phyloP scores from a whole-genome alignment of 2,797 vertebrate genomes.

The Serranus cabrilla region DNA sequence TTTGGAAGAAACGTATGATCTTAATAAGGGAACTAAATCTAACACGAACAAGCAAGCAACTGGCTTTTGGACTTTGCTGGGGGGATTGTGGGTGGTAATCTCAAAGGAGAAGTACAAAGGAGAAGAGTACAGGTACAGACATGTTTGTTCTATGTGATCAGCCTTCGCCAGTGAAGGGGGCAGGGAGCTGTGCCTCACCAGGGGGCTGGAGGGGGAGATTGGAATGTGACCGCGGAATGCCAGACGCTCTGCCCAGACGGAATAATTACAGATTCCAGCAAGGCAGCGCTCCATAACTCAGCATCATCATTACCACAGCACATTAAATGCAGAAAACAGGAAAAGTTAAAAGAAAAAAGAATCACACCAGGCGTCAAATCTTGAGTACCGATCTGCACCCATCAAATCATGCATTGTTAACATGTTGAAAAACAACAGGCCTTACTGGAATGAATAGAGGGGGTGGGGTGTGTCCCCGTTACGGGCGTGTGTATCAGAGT shows the following conservation, averaged over 20 bases:
- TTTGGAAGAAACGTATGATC: neutral
- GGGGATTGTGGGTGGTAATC: conserved; percentile 20
- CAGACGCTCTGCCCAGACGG: conserved; percentile 86
- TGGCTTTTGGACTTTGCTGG: neutral
- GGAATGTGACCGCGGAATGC: conserved; percentile 89
- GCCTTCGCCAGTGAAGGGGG: conserved; percentile 64
- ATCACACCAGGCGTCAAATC: neutral
- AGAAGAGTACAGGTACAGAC: conserved; percentile 75
- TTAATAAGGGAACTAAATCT: conserved; percentile 12
- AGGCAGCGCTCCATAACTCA: conserved; percentile 71
- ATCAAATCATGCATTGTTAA: neutral
- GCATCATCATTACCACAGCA: conserved; percentile 79
- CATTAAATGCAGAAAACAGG: conserved; percentile 53
- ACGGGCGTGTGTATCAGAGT: conserved; percentile 39
- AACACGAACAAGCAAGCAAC: conserved; percentile 6
- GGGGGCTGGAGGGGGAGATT: conserved; percentile 73
- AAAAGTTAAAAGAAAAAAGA: conserved; percentile 13
- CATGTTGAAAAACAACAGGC: conserved; percentile 36
- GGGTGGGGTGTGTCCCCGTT: conserved; percentile 47
- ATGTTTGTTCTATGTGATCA: conserved; percentile 76
- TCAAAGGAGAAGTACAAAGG: conserved; percentile 45
- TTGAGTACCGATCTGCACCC: neutral
- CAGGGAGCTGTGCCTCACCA: conserved; percentile 72
- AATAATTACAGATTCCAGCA: conserved; percentile 85
- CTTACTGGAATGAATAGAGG: conserved; percentile 35